phyloP scores from a whole-genome alignment of 2,113 vertebrate species.

The Aplodontia rufa region DNA sequence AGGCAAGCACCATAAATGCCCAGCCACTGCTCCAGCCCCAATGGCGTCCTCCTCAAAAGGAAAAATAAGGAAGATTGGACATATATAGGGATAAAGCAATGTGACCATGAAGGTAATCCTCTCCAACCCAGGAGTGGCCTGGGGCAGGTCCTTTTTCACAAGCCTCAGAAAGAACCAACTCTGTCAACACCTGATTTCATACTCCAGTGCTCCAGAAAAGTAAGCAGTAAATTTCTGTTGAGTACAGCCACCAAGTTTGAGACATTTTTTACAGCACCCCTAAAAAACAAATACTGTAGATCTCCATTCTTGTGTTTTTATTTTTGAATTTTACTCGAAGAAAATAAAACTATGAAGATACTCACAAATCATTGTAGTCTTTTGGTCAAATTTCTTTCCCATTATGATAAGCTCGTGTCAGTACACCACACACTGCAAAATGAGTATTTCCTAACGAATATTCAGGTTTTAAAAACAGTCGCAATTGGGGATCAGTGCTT shows the following conservation, averaged over 20 bases:
- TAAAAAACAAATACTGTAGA: neutral
- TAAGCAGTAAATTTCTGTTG: neutral
- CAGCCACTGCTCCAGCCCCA: too few relatives aligned
- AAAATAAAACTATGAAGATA: slow-evolving; percentile 6
- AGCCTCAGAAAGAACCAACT: neutral
- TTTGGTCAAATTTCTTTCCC: slow-evolving; percentile 22
- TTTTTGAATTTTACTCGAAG: slow-evolving; percentile 4
- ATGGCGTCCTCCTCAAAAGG: neutral
- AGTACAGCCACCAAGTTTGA: neutral
- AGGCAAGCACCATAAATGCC: too few relatives aligned
- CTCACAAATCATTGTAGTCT: neutral
- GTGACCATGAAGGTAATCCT: neutral
- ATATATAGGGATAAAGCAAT: neutral
- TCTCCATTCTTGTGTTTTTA: neutral
- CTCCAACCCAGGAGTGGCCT: neutral
- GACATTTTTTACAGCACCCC: neutral
- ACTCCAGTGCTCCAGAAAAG: neutral
- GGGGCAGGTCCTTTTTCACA: neutral
- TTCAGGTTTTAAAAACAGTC: slow-evolving; percentile 47
- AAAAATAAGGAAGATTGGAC: neutral
- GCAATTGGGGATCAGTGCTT: too few relatives aligned
- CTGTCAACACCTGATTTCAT: neutral
- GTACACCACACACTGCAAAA: neutral
- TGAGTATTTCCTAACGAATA: slow-evolving; percentile 52
- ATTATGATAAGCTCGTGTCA: neutral